Base-by-base conservation (phyloP, 2,888 invertebrate species). In the Lycocerus yunnanus region DNA sequence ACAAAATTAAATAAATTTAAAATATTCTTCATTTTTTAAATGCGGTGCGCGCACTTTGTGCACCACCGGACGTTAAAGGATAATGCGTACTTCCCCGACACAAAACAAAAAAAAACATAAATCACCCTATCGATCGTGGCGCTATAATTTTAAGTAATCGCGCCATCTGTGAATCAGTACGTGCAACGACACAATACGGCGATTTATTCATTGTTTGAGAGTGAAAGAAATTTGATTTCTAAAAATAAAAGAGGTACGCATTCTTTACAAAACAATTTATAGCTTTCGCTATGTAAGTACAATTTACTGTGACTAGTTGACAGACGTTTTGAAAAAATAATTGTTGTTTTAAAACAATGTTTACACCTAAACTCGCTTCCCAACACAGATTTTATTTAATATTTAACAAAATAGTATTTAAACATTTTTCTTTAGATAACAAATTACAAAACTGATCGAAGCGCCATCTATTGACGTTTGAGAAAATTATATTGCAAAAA, bases 281-380 rank as follows among this genome's bases (percentile, higher is more conserved):
- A 63, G 20, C 15, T 63, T 60, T 10, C 43, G 43, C 43, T 71
- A 66, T 80, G 80, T 82, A 83, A 84, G 84, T 85, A 85, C 84
- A 83, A 83, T 82, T 79, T 82, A 82, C 82, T 84, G 84, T 85
- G 85, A 85, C 85, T 85, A 85, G 85, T 83, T 83, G 83, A 83
- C 82, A 83, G 82, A 83, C 78, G 75, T 71, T 63, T 78, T 69
- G 66, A 69, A 72, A 75, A 78, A 68, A 63, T 63, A 63, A 63
- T 16, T 72, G 60, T 71, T 69, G 65, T 69, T 73, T 71, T 73
- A 18, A 73, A 66, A 66, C 15, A 69, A 69, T 61, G 43, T 27
- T 68, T 63, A 72, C 18, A 68, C 24, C 24, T 43, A 43, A 43
- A 43, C 43, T 43, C 43, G 43, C 43, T 43, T 43, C n/a, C 43